phyloP scores from a whole-genome alignment of 2,113 vertebrate species.

The Cepphus grylle region DNA sequence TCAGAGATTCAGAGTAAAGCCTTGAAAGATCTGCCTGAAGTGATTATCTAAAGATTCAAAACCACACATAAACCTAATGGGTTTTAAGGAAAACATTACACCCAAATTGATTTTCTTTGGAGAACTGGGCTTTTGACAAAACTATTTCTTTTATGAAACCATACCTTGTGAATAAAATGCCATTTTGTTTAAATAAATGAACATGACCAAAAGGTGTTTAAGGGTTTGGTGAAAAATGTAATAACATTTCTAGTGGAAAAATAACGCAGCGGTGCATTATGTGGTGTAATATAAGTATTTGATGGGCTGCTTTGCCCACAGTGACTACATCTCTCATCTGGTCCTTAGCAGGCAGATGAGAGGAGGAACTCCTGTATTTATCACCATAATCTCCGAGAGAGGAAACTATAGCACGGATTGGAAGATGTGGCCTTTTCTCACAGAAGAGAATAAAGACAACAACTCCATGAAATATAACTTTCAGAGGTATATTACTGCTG shows the following conservation, averaged over 20 bases:
- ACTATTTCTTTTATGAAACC: not conserved
- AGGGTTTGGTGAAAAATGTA: not conserved
- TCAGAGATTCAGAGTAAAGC: not conserved
- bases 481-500: not conserved
- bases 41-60: not conserved
- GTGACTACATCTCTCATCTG: not conserved
- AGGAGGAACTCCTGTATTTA: not conserved
- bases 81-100: not conserved
- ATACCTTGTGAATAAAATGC: not conserved
- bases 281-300: not conserved
- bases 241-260: not conserved
- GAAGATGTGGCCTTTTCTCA: not conserved
- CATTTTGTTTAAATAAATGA: conserved; percentile 1
- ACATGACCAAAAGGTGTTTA: not conserved
- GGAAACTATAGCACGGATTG: not conserved
- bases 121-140: not conserved
- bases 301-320: not conserved
- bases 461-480: not conserved
- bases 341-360: not conserved
- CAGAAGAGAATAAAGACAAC: not conserved
- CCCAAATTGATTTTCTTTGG: not conserved
- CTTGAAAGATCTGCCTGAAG: not conserved
- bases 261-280: not conserved
- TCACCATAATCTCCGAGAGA: not conserved
- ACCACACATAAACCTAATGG: not conserved